Evolutionary conservation across 2,888 invertebrate genomes (phyloP), one percentile per base, ranked within the genome.

Genomic region (Drosophila anceps): DNA sequence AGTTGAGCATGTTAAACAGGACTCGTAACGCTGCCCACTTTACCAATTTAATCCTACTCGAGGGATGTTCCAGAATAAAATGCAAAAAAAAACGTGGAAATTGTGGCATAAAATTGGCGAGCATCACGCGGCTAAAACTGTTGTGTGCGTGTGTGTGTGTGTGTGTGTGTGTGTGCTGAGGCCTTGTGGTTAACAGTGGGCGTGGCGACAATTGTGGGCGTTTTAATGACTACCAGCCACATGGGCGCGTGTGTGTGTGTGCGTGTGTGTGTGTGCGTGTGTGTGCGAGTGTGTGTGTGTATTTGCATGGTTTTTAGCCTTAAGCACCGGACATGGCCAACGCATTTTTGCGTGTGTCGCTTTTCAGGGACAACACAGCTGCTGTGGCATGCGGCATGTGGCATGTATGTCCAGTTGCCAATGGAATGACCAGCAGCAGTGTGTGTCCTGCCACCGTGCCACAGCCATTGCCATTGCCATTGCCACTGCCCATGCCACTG

Each of bases 121-220:
- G 13, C 65, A 51, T 33, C 37, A 27, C 20, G 69, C 18, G 18
- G 33, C 9, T 29, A 24, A 31, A 44, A 58, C 41, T 29, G 55
- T 29, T 41, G n/a, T 37, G 20, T 20, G 20, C 20, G n/a, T 44
- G 43, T 6, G 15, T 20, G 50, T 39, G 41, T 13, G 13, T 39
- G 53, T 39, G 12, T 24, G 29, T 61, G 41, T 8, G 27, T 39
- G 43, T 24, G 37, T n/a, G n/a, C 48, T 46, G 50, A 37, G 68
- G 63, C 57, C 24, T 55, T 73, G 73, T 48, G 69, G 69, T 62
- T 62, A 62, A 55, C 41, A 43, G 37, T 37, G 50, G 74, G 79
- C 66, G 75, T 79, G 75, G 62, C 66, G 37, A 43, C 60, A 48
- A 59, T 44, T 73, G 62, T 70, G 79, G 70, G 75, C 66, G 76